Conservation (phyloP, 1,140 invertebrate species). For the Polypedilum pembai region DNA sequence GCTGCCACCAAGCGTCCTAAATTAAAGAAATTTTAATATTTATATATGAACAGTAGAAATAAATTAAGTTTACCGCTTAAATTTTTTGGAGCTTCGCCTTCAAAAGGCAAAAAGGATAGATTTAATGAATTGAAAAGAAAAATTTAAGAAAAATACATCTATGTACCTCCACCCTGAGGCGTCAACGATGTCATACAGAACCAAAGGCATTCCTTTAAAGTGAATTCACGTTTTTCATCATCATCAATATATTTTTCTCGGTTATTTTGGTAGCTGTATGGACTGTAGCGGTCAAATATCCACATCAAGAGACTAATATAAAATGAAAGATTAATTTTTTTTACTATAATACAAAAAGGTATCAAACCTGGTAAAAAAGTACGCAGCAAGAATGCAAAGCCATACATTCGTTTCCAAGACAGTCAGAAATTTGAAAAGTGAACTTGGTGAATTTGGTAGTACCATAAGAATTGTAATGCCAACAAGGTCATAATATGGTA, state of each 20-base stretch:
- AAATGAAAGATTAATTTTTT: background rate
- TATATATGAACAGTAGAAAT: background rate
- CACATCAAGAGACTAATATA: conserved; percentile 78
- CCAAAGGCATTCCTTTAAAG: conserved; percentile 93
- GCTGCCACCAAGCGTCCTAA: conserved; percentile 88
- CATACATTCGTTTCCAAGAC: conserved; percentile 94
- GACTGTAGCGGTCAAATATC: conserved; percentile 92
- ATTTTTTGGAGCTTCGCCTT: conserved; percentile 91
- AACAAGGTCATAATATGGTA: conserved; percentile 91
- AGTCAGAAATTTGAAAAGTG: conserved; percentile 93
- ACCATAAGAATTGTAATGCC: conserved; percentile 90
- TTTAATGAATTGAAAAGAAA: background rate
- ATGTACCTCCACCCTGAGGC: conserved; percentile 69
- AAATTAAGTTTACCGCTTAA: conserved; percentile 40
- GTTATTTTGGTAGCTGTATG: conserved; percentile 94
- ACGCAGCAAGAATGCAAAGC: conserved; percentile 91
- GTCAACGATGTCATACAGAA: conserved; percentile 98
- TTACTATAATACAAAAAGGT: conserved; percentile 7
- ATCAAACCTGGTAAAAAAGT: conserved; percentile 77
- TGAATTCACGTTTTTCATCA: conserved; percentile 91
- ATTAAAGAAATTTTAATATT: background rate
- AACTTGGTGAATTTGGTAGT: conserved; percentile 65
- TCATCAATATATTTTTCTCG: conserved; percentile 86
- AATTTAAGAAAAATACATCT: background rate
- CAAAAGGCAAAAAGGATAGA: conserved; percentile 29